phyloP scores from a whole-genome alignment of 2,888 invertebrate genomes.

The Tortrix viridana region DNA sequence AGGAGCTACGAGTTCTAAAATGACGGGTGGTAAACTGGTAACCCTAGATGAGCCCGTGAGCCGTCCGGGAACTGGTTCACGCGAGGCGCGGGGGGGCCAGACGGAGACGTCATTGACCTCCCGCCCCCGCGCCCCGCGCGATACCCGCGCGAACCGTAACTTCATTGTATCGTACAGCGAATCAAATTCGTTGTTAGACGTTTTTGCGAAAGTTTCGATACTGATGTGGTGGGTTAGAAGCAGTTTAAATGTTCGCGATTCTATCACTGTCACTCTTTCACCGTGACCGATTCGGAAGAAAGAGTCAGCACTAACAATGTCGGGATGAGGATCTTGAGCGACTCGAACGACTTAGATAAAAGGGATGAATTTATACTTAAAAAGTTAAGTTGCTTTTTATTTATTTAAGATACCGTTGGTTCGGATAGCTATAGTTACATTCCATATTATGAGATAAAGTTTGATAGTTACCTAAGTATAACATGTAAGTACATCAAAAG shows the following conservation, averaged over 20 bases:
- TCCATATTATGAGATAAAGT: no score
- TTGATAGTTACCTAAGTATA: no score
- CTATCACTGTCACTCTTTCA: no score
- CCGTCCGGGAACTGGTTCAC: conserved; percentile 63
- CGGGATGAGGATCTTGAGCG: no score
- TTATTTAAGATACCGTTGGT: no score
- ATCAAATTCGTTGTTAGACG: conserved; percentile 69
- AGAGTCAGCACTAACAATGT: no score
- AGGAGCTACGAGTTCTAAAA: conserved; percentile 25
- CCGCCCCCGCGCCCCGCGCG: conserved; percentile 58
- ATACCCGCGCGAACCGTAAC: conserved; percentile 74
- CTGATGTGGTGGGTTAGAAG: neutral
- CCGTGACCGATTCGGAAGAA: no score
- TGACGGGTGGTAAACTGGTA: conserved; percentile 33
- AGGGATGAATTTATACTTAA: no score
- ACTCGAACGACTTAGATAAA: no score
- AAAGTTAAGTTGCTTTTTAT: no score
- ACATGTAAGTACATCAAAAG: no score
- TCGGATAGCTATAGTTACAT: no score
- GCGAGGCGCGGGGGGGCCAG: conserved; percentile 62
- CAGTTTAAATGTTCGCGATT: neutral
- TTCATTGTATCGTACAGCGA: conserved; percentile 74
- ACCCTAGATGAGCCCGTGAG: conserved; percentile 66
- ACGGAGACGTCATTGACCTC: conserved; percentile 82
- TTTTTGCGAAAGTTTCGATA: conserved; percentile 50